Percentiles rank a stretch among this genome's conserved stretches.
Conservation (phyloP, 2,888 invertebrate species). For the Drosophila kokeensis region DNA sequence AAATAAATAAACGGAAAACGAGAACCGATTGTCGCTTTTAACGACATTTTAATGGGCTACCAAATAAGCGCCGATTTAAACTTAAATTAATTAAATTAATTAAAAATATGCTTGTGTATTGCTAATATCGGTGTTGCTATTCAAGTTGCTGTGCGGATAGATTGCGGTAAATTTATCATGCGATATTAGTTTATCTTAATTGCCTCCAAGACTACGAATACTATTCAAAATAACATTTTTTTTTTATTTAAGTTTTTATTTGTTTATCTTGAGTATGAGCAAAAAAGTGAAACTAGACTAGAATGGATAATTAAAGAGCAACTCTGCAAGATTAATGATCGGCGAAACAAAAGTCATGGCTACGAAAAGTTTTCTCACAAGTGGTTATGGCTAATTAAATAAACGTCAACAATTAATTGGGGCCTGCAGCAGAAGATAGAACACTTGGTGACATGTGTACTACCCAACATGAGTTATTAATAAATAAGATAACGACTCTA, state of each 20-base stretch:
- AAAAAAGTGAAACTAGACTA: slow-evolving; percentile 44
- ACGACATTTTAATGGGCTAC: slow-evolving; percentile 76
- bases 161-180: slow-evolving; percentile 44
- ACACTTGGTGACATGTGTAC: slow-evolving; percentile 19
- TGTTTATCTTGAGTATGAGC: background rate
- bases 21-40: slow-evolving; percentile 58
- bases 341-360: slow-evolving; percentile 1
- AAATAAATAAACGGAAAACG: slow-evolving; percentile 8
- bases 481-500: background rate
- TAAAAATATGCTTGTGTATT: slow-evolving; percentile 42
- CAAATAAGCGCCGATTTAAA: slow-evolving; percentile 63
- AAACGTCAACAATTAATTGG: slow-evolving; percentile 5
- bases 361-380: slow-evolving; percentile 4
- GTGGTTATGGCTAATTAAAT: slow-evolving; percentile 42
- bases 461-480: background rate
- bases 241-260: background rate
- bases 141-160: slow-evolving; percentile 11
- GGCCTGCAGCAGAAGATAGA: background rate
- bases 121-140: slow-evolving; percentile 1
- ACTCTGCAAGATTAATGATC: slow-evolving; percentile 43
- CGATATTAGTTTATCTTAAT: slow-evolving; percentile 60
- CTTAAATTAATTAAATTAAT: slow-evolving; percentile 70
- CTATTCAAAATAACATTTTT: slow-evolving; percentile 27
- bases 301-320: slow-evolving; percentile 30
- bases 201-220: slow-evolving; percentile 33